Percentiles rank a stretch among this genome's conserved stretches.
phyloP scores from a whole-genome alignment of 2,113 vertebrate species.

The Gallinago undulata region DNA sequence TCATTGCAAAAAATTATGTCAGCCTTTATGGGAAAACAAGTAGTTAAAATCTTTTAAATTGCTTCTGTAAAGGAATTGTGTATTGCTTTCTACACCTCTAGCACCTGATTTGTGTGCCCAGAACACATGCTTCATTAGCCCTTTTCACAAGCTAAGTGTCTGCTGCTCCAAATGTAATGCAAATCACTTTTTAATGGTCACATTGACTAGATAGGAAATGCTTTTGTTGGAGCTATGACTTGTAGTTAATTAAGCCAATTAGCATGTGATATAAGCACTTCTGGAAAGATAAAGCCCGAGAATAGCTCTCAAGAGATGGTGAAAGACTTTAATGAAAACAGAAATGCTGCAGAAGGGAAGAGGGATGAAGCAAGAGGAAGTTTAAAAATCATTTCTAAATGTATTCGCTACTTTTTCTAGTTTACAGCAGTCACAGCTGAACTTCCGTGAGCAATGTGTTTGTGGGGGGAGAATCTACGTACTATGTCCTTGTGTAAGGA shows the following conservation, averaged over 20 bases:
- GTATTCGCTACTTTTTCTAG: background rate
- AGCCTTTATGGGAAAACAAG: slow-evolving; percentile 12
- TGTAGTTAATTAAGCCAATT: slow-evolving; percentile 71
- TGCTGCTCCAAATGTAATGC: slow-evolving; percentile 54
- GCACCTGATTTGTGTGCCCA: slow-evolving; percentile 59
- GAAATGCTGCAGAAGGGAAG: background rate
- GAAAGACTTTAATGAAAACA: background rate
- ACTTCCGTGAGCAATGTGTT: background rate
- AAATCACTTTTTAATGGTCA: slow-evolving; percentile 72
- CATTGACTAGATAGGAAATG: slow-evolving; percentile 63
- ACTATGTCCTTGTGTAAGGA: background rate
- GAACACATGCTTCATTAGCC: slow-evolving; percentile 59
- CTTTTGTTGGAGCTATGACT: slow-evolving; percentile 60
- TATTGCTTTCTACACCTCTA: slow-evolving; percentile 7
- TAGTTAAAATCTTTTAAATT: slow-evolving; percentile 24
- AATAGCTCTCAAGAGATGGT: slow-evolving; percentile 33
- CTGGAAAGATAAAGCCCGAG: slow-evolving; percentile 30
- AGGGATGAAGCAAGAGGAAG: background rate
- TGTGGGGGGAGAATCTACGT: background rate
- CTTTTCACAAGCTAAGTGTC: slow-evolving; percentile 47
- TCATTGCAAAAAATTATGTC: background rate
- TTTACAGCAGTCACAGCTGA: background rate
- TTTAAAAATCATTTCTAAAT: slow-evolving; percentile 13
- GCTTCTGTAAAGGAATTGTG: background rate
- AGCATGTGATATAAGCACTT: slow-evolving; percentile 57